These are phyloP conservation scores for Sandelia bainsii DNA, from an alignment of 2,797 vertebrate genomes.

Conservation along the genomic window DNA sequence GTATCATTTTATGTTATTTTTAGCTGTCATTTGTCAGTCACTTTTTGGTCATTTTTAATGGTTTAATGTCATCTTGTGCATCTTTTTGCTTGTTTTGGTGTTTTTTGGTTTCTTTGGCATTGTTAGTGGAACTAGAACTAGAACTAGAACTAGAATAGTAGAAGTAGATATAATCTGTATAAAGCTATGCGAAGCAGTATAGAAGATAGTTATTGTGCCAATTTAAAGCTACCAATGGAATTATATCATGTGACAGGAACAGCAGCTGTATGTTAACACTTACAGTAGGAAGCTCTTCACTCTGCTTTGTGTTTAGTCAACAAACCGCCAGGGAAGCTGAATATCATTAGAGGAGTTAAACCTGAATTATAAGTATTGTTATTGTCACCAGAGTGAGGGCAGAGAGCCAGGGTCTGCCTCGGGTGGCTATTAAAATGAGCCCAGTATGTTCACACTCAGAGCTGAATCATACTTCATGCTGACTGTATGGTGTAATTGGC, in stretches of 20 bases:
- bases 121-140: no score
- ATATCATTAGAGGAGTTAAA: slow-evolving; percentile 34
- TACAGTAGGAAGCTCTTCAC: background rate
- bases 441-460: slow-evolving; percentile 38
- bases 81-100: no score
- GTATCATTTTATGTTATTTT: no score
- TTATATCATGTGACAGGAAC: background rate
- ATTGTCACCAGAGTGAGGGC: slow-evolving; percentile 35
- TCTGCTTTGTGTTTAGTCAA: slow-evolving; percentile 23
- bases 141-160: no score
- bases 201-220: background rate
- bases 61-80: no score
- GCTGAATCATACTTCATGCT: slow-evolving; percentile 26
- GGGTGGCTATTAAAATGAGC: slow-evolving; percentile 59
- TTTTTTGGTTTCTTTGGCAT: no score
- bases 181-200: background rate
- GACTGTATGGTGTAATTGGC: slow-evolving; percentile 53
- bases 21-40: no score
- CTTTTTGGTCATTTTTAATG: no score
- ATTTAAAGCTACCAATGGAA: background rate
- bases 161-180: background rate
- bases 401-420: slow-evolving; percentile 41
- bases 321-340: slow-evolving; percentile 18
- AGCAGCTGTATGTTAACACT: background rate
- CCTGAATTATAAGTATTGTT: slow-evolving; percentile 6